phyloP scores from a whole-genome alignment of 2,888 invertebrate species.

The Neoaliturus tenellus region DNA sequence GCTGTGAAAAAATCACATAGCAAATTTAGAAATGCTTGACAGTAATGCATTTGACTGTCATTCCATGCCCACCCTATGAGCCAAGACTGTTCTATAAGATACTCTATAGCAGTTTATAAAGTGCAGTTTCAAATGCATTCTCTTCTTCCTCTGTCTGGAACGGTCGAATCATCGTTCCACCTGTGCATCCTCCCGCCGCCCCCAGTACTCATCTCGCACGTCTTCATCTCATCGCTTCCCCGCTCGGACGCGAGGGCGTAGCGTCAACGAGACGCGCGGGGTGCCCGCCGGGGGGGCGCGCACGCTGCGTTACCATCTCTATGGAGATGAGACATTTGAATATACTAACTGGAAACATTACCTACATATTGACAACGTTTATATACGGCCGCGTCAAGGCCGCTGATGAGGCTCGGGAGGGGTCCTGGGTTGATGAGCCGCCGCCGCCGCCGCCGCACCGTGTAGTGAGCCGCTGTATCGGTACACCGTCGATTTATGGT shows the following conservation, averaged over 20 bases:
- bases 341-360: constrained; percentile 52
- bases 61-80: too few relatives aligned
- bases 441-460: neutral
- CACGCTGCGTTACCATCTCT: constrained; percentile 48
- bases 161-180: neutral
- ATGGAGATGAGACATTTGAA: constrained; percentile 50
- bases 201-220: neutral
- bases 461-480: too few relatives aligned
- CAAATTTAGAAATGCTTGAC: too few relatives aligned
- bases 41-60: too few relatives aligned
- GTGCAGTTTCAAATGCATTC: too few relatives aligned
- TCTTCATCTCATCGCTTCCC: neutral
- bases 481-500: too few relatives aligned
- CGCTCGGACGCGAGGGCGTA: neutral
- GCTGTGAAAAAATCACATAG: too few relatives aligned
- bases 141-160: too few relatives aligned
- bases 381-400: constrained; percentile 40
- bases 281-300: constrained; percentile 28
- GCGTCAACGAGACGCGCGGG: constrained; percentile 25
- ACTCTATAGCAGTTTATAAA: too few relatives aligned
- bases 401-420: too few relatives aligned
- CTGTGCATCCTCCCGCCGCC: neutral
- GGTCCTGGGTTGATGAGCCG: neutral
- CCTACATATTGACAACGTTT: constrained; percentile 51
- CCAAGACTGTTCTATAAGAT: too few relatives aligned